phyloP scores from a whole-genome alignment of 2,113 vertebrate species.

The Oryzias celebensis region DNA sequence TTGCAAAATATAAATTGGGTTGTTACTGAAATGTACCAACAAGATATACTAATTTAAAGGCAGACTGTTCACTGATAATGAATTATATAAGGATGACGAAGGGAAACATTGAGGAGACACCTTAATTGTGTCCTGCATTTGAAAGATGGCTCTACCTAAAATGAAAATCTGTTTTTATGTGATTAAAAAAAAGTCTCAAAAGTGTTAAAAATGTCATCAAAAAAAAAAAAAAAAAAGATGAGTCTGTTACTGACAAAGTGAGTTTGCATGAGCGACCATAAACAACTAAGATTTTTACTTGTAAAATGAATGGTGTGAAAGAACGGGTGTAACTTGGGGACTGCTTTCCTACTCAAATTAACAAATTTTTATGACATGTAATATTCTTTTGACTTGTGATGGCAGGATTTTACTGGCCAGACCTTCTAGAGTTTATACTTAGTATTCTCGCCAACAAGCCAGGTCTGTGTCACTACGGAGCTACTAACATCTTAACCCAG shows the following conservation, averaged over 20 bases:
- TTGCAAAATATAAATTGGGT: constrained; percentile 36
- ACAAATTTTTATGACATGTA: constrained; percentile 47
- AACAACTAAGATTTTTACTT: constrained; percentile 61
- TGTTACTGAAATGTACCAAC: constrained; percentile 36
- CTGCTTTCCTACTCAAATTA: constrained; percentile 57
- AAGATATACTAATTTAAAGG: constrained; percentile 27
- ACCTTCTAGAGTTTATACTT: constrained; percentile 50
- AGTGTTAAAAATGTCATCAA: constrained; percentile 51
- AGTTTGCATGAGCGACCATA: constrained; percentile 63
- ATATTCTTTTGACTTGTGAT: constrained; percentile 60
- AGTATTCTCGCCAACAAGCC: constrained; percentile 58
- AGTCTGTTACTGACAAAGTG: constrained; percentile 38
- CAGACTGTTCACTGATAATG: constrained; percentile 36
- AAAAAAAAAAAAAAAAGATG: constrained; percentile 50
- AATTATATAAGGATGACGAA: constrained; percentile 33
- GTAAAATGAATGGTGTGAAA: constrained; percentile 56
- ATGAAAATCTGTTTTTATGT: constrained; percentile 63
- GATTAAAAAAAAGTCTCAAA: constrained; percentile 42
- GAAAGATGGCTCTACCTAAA: constrained; percentile 44
- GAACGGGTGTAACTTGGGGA: constrained; percentile 43
- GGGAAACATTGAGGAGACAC: constrained; percentile 26
- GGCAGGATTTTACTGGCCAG: constrained; percentile 52
- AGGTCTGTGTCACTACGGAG: constrained; percentile 43
- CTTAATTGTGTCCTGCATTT: constrained; percentile 43
- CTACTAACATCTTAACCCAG: constrained; percentile 52